Base-by-base conservation (phyloP, 2,113 vertebrate genomes). In the Nannospalax galili region DNA sequence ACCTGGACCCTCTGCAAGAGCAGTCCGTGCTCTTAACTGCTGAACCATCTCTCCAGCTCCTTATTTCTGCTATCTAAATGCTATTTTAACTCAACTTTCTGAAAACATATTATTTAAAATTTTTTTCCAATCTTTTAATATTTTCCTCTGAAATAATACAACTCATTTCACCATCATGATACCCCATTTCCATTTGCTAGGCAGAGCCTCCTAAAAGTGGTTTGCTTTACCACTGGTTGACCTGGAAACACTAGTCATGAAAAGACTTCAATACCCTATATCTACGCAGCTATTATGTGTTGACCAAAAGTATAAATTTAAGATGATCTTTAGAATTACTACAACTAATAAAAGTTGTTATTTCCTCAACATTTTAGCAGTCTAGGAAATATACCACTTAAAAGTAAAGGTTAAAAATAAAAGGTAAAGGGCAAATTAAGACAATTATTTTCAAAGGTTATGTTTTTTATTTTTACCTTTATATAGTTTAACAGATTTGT, bases 1-100 rank as follows among this genome's bases (percentile, higher is more conserved):
- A n/a, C n/a, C n/a, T n/a, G n/a, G n/a, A n/a, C n/a, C n/a, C n/a
- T n/a, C n/a, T n/a, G n/a, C n/a, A n/a, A n/a, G n/a, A n/a, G n/a
- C n/a, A n/a, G n/a, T n/a, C n/a, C n/a, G n/a, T n/a, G n/a, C n/a
- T n/a, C n/a, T n/a, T n/a, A n/a, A n/a, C n/a, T n/a, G n/a, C n/a
- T n/a, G n/a, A n/a, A n/a, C n/a, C n/a, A n/a, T n/a, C n/a, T n/a
- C n/a, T n/a, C n/a, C n/a, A n/a, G n/a, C n/a, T n/a, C n/a, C n/a
- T 40, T 42, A 3, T 19, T 22, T 40, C n/a, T 1, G 86, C 17
- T 35, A 90, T 65, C 56, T 60, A 22, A n/a, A 40, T 70, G 24
- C 1, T 79, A 78, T 45, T 94, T 96, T 92, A 32, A 67, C 52
- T n/a, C 37, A 69, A 28, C 4, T 17, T 85, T 91, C 5, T 67